These are phyloP conservation scores for Aythya baeri DNA, from an alignment of 2,113 vertebrate species.

Conservation along the genomic window DNA sequence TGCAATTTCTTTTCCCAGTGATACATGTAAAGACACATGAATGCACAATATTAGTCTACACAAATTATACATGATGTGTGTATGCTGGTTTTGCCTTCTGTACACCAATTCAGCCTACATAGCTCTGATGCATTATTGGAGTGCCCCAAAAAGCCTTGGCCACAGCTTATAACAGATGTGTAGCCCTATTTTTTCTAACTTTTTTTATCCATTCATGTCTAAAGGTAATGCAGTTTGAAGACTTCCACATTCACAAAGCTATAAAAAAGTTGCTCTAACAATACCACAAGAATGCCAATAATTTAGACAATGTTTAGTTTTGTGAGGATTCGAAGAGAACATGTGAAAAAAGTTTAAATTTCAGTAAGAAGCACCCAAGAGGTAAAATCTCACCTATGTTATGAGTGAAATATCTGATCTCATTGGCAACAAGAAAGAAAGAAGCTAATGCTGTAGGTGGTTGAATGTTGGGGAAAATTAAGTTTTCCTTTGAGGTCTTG, in stretches of 20 bases:
- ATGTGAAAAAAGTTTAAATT: background rate
- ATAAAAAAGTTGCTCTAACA: background rate
- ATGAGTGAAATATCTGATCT: background rate
- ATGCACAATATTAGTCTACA: background rate
- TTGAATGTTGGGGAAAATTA: background rate
- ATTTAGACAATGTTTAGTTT: background rate
- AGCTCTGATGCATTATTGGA: background rate
- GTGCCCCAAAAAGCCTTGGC: background rate
- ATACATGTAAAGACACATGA: background rate
- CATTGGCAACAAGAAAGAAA: background rate
- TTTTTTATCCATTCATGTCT: background rate
- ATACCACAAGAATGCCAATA: accelerated
- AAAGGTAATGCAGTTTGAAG: background rate
- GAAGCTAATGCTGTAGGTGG: background rate
- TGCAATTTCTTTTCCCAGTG: background rate
- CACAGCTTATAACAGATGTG: background rate
- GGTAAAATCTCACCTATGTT: background rate
- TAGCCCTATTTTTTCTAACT: background rate
- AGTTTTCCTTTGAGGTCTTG: background rate
- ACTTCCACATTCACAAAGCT: background rate
- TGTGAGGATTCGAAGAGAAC: background rate
- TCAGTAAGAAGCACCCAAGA: background rate
- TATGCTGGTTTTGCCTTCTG: background rate
- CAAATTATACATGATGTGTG: background rate
- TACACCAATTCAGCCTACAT: background rate